Base-by-base conservation (phyloP, 35 echinoderm and acorn worm genomes). In the Hemicentrotus pulcherrimus region DNA sequence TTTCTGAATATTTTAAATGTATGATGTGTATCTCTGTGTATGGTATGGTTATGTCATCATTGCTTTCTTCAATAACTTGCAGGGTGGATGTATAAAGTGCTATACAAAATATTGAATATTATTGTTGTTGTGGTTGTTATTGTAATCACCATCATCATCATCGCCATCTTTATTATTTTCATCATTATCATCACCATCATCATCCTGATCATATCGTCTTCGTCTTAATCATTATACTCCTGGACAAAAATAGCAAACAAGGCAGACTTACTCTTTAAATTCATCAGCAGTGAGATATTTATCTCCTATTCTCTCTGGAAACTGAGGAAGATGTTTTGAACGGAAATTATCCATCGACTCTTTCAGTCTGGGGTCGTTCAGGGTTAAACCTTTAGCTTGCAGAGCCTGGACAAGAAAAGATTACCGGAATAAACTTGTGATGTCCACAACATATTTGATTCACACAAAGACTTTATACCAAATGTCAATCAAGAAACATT, bases 251-350 rank as follows among this genome's bases (percentile, higher is more conserved):
- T 65, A 85, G 13, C 16, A 61, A 22, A 85, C 18, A 65, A 31
- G 28, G 19, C 88, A n/a, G 9, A 60, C 96, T 96, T 88, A 96
- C 96, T 96, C 94, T 95, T 86, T 91, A 48, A 96, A 96, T 65
- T 94, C 86, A 19, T 94, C 87, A 33, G 55, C 31, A 19, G 48
- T 94, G 45, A 96, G 96, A 11, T 94, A 7, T 16, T 31, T 94
- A 47, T 96, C 96, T 28, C 94, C 47, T 35, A 96, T 32, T 32
- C 94, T 87, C 50, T 96, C 94, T 12, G 96, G 96, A 41, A 94
- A 96, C 45, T 55, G 47, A 46, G 86, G 59, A 30, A 88, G 46
- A 46, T 94, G 78, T 58, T 96, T 94, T 11, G 94, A 16, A 47
- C 86, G 46, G 61, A 96, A 94, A 5, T 92, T 96, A 18, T 90